Evolutionary conservation across 1,140 invertebrate species (phyloP), one percentile per base, ranked within the genome.

Genomic region (Drosophila simulans): DNA sequence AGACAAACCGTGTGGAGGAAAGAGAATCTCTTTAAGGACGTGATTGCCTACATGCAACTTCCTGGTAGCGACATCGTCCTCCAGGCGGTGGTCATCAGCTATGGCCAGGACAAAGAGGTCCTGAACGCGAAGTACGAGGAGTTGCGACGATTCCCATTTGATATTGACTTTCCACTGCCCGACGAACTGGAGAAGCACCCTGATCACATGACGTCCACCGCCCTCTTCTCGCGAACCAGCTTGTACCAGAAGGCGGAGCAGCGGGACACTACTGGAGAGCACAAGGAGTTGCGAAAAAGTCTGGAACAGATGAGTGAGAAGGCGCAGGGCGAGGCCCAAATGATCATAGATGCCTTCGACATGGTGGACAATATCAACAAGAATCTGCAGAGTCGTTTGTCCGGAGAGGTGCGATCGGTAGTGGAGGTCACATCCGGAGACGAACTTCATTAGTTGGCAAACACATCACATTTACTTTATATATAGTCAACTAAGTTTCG

Each of bases 331-430:
- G 84, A 90, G 37, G 81, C 86, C 1, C 55, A 70, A 25, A 62
- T 80, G 85, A 74, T 89, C 8, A 78, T 84, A n/a, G 69, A 80
- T 2, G 77, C 85, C 34, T 89, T 90, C 45, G 77, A 85, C 17
- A 78, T 81, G 64, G 77, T 89, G 10, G 86, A 81, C 48, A 75
- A 85, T 20, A 78, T 90, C 22, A 77, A 81, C 15, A 54, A 40
- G 12, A 90, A 78, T 40, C 37, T 86, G 0, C 66, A 85, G 17
- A 17, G 13, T 4, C 59, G 66, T 0, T 5, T 80, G 17, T 46
- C 56, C 4, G 55, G 35, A 0, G 62, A 72, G 3, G 39, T n/a
- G 11, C 46, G 22, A 17, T 39, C 34, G 5, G 72, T 2, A 11
- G 48, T 52, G 40, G 48, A 40, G 10, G 37, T 42, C 7, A 37